Evolutionary conservation across 37 sponge, comb jelly and placozoan species (phyloP).

Genomic region (Geodia barretti): DNA sequence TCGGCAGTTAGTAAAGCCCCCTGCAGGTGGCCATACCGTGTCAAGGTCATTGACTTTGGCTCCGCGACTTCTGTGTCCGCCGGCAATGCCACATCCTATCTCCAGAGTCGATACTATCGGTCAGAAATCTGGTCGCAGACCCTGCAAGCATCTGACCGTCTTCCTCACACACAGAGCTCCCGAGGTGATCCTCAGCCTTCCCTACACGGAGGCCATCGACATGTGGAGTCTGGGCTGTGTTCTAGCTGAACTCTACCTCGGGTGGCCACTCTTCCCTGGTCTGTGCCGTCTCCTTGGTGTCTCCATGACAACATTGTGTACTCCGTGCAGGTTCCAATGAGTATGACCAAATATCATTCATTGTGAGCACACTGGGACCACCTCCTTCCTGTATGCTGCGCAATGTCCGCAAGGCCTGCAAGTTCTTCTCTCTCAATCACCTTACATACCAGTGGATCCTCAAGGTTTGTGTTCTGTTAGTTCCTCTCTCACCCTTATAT

Average conservation of each 20-base stretch:
- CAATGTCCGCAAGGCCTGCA: slow-evolving; percentile 34
- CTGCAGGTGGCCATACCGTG: slow-evolving; percentile 59
- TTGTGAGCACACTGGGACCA: slow-evolving; percentile 66
- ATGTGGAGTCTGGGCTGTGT: slow-evolving; percentile 98
- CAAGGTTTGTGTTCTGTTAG: slow-evolving; percentile 16
- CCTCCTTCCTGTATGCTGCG: slow-evolving; percentile 59
- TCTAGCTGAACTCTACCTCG: slow-evolving; percentile 89
- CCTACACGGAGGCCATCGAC: slow-evolving; percentile 83
- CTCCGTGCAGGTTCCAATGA: slow-evolving; percentile 86
- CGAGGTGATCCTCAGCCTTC: slow-evolving; percentile 90
- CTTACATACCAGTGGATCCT: slow-evolving; percentile 16
- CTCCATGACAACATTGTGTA: no score
- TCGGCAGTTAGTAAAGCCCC: no score
- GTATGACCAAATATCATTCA: slow-evolving; percentile 86
- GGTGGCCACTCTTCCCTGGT: slow-evolving; percentile 96
- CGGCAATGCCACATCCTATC: slow-evolving; percentile 72
- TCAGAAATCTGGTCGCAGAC: not conserved
- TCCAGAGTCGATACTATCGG: slow-evolving; percentile 96
- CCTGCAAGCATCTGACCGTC: not conserved
- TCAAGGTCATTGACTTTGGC: slow-evolving; percentile 95
- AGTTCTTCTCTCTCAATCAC: slow-evolving; percentile 54
- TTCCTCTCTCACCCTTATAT: not conserved
- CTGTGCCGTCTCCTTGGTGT: no score
- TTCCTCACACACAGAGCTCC: slow-evolving; percentile 67
- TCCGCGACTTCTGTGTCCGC: slow-evolving; percentile 64